These are phyloP conservation scores for Nectonema munidae DNA, from an alignment of 2,888 invertebrate species.

Conservation along the genomic window DNA sequence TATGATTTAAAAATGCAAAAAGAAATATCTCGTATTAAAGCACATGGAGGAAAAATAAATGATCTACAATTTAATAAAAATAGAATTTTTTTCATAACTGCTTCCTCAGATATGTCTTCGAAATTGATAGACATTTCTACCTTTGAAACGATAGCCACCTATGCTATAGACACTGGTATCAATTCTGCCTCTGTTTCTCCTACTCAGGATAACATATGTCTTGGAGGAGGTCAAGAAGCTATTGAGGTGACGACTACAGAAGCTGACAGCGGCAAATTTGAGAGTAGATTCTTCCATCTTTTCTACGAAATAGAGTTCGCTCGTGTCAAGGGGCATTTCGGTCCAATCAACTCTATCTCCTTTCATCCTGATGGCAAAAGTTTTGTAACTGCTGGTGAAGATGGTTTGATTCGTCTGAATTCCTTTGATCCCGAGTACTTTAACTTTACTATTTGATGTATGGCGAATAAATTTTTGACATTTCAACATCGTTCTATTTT, in stretches of 20 bases:
- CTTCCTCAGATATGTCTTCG: slow-evolving; percentile 76
- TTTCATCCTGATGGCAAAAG: slow-evolving; percentile 87
- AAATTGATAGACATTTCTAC: slow-evolving; percentile 47
- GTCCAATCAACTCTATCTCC: slow-evolving; percentile 85
- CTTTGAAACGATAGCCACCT: slow-evolving; percentile 55
- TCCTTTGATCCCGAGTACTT: slow-evolving; percentile 78
- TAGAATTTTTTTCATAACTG: slow-evolving; percentile 44
- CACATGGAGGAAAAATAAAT: slow-evolving; percentile 54
- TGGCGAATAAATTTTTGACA: slow-evolving; percentile 10
- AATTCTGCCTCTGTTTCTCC: slow-evolving; percentile 93
- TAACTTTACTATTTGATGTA: slow-evolving; percentile 60
- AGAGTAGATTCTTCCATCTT: slow-evolving; percentile 63
- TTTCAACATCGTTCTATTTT: neutral
- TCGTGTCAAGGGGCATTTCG: slow-evolving; percentile 91
- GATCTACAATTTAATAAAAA: slow-evolving; percentile 59
- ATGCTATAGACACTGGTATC: slow-evolving; percentile 81
- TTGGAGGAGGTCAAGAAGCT: slow-evolving; percentile 97
- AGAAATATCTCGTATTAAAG: slow-evolving; percentile 31
- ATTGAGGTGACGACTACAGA: slow-evolving; percentile 92
- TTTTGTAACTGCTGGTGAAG: slow-evolving; percentile 85
- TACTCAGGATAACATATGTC: slow-evolving; percentile 55
- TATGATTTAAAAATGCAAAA: slow-evolving; percentile 42
- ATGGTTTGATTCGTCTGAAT: slow-evolving; percentile 82
- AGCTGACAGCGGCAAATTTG: slow-evolving; percentile 72
- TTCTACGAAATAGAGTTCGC: slow-evolving; percentile 88